phyloP scores from a whole-genome alignment of 2,113 vertebrate species.

The Accipiter cooperii region DNA sequence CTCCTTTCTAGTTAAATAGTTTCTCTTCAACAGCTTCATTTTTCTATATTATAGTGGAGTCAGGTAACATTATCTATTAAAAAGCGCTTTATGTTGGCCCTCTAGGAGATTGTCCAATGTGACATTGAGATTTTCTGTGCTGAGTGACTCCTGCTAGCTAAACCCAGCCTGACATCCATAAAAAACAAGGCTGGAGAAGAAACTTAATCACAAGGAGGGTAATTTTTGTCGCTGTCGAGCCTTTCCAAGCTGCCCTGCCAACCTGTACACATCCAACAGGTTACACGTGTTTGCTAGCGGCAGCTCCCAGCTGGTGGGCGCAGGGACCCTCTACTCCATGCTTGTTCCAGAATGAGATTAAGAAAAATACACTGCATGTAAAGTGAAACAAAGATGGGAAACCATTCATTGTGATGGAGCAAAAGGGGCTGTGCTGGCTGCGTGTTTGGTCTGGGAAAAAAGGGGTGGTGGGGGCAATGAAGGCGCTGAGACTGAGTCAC shows the following conservation, averaged over 20 bases:
- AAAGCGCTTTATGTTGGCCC: not conserved
- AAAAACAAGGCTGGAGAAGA: not conserved
- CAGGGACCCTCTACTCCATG: not conserved
- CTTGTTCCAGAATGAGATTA: not conserved
- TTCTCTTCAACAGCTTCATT: not conserved
- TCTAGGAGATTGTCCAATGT: not conserved
- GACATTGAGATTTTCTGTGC: not conserved
- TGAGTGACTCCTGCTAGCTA: not conserved
- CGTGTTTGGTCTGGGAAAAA: not conserved
- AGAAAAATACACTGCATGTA: not conserved
- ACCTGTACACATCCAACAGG: not conserved
- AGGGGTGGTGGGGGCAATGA: not conserved
- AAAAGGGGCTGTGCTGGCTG: not conserved
- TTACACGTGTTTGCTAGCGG: not conserved
- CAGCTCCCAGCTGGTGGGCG: no score
- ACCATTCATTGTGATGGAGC: fast-evolving
- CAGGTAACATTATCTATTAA: not conserved
- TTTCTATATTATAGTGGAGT: not conserved
- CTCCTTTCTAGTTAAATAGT: not conserved
- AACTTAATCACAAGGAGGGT: not conserved
- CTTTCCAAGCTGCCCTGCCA: not conserved
- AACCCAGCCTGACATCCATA: not conserved
- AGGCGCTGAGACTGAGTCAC: not conserved
- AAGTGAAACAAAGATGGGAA: not conserved
- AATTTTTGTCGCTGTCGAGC: not conserved